Base-by-base conservation (phyloP, 2,113 vertebrate genomes). In the Gobio gobio region DNA sequence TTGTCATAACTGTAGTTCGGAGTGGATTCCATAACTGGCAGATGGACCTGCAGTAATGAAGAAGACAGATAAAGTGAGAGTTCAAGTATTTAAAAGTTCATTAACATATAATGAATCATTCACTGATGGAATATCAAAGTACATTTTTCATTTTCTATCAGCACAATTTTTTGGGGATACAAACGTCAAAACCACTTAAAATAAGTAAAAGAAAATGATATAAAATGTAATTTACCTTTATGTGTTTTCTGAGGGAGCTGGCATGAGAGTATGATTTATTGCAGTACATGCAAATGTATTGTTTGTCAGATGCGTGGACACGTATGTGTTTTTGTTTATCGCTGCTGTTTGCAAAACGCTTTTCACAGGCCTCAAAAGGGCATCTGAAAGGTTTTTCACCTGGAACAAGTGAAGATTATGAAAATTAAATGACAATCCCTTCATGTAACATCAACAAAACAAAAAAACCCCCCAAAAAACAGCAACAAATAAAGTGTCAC, bases 291-390 rank as follows among this genome's bases (percentile, higher is more conserved):
- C 96, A 96, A 61, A 95, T 94, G 91, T 96, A 96, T 76, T 95
- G 95, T 83, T 96, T 96, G 91, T 96, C 95, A n/a, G 94, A 95
- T 73, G 95, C 95, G 84, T 96, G 96, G 91, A 96, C 96, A 89
- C 96, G 96, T 95, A 96, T 96, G 90, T 96, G 96, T 93, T 96
- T 96, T 92, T 96, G 96, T 90, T 96, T 95, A 88, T 96, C 96
- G 87, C 96, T 96, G 94, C 96, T 96, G 89, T 96, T 96, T 88
- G 95, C 96, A 91, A 96, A 96, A 84, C 96, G 94, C 92, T 95
- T 93, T 92, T 96, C 95, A 89, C 96, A 96, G 91, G 95, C 95
- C 89, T 96, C 95, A 90, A 96, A 96, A 89, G 96, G 94, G 87
- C 96, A 96, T 90, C 96, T 95, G 93, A 79, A 79, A 47, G 78